Conservation (phyloP, 2,888 invertebrate genomes). For the Drosophila villosipedis region DNA sequence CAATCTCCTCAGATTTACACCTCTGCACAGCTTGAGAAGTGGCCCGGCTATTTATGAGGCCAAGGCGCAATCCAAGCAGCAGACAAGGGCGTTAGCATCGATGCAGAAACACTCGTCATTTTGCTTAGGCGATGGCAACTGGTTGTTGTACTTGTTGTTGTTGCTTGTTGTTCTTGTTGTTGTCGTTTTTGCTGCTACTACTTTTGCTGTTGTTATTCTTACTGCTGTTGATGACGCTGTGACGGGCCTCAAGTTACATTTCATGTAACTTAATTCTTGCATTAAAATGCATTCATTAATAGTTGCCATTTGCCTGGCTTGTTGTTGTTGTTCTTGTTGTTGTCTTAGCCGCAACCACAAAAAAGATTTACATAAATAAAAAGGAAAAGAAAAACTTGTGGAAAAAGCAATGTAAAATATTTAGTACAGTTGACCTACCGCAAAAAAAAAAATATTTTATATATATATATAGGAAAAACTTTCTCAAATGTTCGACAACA, state of each 20-base stretch:
- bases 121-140: constrained; percentile 60
- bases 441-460: constrained; percentile 31
- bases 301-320: constrained; percentile 39
- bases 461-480: constrained; percentile 43
- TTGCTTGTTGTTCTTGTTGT: constrained; percentile 2
- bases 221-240: constrained; percentile 49
- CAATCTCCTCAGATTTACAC: constrained; percentile 73
- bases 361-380: constrained; percentile 21
- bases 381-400: constrained; percentile 32
- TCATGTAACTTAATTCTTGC: constrained; percentile 82
- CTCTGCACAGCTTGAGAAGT: constrained; percentile 51
- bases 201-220: constrained; percentile 7
- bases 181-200: constrained; percentile 42
- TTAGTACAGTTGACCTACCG: constrained; percentile 66
- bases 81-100: constrained; percentile 76
- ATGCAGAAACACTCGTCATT: constrained; percentile 67
- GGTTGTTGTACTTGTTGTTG: constrained; percentile 14
- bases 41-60: constrained; percentile 68
- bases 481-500: constrained; percentile 55
- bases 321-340: constrained; percentile 14
- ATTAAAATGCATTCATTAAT: constrained; percentile 82
- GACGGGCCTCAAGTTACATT: constrained; percentile 67
- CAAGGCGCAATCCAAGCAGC: constrained; percentile 56
- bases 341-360: constrained; percentile 51
- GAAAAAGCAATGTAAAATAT: constrained; percentile 55